Evolutionary conservation across 35 echinoderm and acorn worm species (phyloP), one percentile per base, ranked within the genome.

Genomic region (Amphiura filiformis): DNA sequence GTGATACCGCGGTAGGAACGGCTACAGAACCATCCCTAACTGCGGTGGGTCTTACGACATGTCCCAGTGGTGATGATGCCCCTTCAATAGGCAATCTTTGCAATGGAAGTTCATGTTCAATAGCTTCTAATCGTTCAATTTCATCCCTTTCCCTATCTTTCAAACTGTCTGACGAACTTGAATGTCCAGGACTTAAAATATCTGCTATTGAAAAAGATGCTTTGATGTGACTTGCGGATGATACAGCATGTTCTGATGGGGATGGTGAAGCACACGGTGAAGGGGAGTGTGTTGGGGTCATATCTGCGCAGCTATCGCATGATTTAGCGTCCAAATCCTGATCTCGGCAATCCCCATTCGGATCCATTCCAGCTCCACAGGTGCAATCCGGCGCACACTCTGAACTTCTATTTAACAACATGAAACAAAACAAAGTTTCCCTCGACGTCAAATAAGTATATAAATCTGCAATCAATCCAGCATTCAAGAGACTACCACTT

Each of bases 141-240:
- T 70, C 61, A 2, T 70, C 61, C 26, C 28, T 70, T 30, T 70
- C 61, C 26, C 28, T 70, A 11, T 70, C 61, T 70, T 70, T 70
- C 28, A 70, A 23, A 70, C 26, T 70, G 61, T 70, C 61, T 30
- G 61, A 15, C 2, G 61, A 70, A 70, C 26, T 5, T 70, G 7
- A 5, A 52, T 52, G 44, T 70, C 61, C 61, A 70, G 61, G 61
- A 30, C 61, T 70, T n/a, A 70, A 70, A 4, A 70, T 70, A 70
- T 70, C 61, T 70, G 61, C 61, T 70, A 70, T 70, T 15, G 61
- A 70, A 70, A 70, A 70, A 15, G 61, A 70, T 70, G 61, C 15
- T n/a, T 70, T 70, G 61, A 70, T 70, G 28, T 70, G 61, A 70
- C 61, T 70, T 20, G 44, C 44, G 7, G 44, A 7, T 20, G 20